phyloP scores from a whole-genome alignment of 2,797 vertebrate genomes.

The Falco biarmicus region DNA sequence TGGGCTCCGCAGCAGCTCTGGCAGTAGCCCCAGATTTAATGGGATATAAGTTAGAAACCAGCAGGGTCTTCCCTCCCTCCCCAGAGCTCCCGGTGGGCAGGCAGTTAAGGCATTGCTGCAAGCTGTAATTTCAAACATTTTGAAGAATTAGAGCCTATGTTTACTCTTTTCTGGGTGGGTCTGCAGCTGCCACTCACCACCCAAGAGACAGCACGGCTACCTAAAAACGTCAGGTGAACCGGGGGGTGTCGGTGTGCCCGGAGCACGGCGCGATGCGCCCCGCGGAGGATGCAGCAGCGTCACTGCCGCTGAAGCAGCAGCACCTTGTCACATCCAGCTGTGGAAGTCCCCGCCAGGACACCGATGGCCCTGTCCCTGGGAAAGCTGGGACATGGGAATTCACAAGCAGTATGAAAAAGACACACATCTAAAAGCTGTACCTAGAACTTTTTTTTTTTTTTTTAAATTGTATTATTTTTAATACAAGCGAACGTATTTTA shows the following conservation, averaged over 20 bases:
- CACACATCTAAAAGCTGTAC: not conserved
- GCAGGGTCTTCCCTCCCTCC: not conserved
- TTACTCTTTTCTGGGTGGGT: not conserved
- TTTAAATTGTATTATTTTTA: not conserved
- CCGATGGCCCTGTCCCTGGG: not conserved
- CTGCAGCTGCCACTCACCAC: not conserved
- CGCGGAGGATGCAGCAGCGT: not conserved
- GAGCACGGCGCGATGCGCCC: not conserved
- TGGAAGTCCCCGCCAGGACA: not conserved
- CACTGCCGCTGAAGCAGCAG: not conserved
- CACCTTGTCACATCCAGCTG: not conserved
- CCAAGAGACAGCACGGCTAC: not conserved
- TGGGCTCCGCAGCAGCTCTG: not conserved
- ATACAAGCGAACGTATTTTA: not conserved
- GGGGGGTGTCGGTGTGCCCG: not conserved
- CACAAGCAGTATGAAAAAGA: not conserved
- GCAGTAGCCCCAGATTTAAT: not conserved
- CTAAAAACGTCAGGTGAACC: not conserved
- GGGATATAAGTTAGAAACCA: not conserved
- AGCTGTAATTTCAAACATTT: not conserved
- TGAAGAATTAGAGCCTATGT: not conserved
- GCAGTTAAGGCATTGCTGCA: not conserved
- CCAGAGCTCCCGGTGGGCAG: not conserved
- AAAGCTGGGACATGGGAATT: not conserved
- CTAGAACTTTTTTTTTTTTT: not conserved